Conservation (phyloP, 2,797 vertebrate species). For the Tangara arthus region DNA sequence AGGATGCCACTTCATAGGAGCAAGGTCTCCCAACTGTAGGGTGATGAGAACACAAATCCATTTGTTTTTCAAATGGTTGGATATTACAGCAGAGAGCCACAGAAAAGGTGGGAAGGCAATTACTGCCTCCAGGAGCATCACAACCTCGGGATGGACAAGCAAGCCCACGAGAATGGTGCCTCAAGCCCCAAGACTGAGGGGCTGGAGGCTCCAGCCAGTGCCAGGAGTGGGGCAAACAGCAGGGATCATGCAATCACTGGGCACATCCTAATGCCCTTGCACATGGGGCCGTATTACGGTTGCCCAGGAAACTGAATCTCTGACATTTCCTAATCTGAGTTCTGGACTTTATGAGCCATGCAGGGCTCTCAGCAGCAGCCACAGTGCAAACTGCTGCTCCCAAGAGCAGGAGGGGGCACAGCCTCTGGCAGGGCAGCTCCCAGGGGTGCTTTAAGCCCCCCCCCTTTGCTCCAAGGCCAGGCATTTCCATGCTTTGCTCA, state of each 20-base stretch:
- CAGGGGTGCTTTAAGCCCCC: neutral
- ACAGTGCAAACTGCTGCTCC: accelerated
- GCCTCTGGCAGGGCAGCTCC: accelerated
- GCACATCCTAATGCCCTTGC: neutral
- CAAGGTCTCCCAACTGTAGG: accelerated
- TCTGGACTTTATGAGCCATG: accelerated
- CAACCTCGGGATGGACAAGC: accelerated
- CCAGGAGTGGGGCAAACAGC: accelerated
- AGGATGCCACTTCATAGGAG: neutral
- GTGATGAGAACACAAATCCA: neutral
- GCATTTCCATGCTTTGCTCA: neutral
- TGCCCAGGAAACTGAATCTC: conserved; percentile 3
- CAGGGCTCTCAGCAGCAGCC: neutral
- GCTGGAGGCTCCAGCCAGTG: neutral
- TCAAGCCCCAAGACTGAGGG: neutral
- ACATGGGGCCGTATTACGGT: neutral
- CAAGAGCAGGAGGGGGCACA: accelerated
- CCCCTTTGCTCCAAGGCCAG: neutral
- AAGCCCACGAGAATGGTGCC: accelerated
- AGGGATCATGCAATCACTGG: accelerated
- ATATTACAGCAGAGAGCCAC: neutral
- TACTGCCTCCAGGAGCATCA: neutral
- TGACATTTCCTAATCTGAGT: neutral
- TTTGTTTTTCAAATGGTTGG: neutral
- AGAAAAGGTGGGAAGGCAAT: neutral